phyloP scores from a whole-genome alignment of 2,113 vertebrate genomes.

The Rhinolophus sinicus region DNA sequence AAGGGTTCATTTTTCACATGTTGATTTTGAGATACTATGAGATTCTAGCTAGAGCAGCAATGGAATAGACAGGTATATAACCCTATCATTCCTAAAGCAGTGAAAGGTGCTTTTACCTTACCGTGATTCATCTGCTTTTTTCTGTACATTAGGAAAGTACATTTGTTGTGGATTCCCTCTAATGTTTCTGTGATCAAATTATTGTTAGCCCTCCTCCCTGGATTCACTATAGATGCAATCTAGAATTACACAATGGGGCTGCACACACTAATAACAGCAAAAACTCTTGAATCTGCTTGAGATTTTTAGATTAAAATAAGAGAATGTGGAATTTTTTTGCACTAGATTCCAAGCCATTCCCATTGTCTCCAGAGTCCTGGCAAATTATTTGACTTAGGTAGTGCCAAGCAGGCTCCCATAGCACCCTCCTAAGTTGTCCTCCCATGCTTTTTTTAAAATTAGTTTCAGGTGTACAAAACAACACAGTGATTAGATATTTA shows the following conservation, averaged over 20 bases:
- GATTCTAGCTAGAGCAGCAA: background rate
- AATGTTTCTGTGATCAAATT: background rate
- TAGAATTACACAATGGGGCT: background rate
- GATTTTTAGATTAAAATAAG: background rate
- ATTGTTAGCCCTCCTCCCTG: background rate
- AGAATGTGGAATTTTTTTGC: background rate
- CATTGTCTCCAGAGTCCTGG: background rate
- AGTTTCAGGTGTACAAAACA: no score
- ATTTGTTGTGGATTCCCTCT: background rate
- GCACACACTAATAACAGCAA: background rate
- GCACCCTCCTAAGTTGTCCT: background rate
- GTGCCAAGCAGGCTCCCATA: background rate
- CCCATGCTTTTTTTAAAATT: background rate
- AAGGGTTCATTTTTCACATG: background rate
- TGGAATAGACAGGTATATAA: background rate
- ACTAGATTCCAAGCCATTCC: background rate
- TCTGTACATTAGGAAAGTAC: background rate
- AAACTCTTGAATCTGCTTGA: background rate
- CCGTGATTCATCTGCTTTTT: background rate
- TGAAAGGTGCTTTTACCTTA: background rate
- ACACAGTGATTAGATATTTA: no score
- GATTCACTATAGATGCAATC: background rate
- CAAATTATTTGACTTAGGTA: background rate
- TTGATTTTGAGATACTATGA: background rate
- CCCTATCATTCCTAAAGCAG: background rate